Conservation (phyloP, 2,888 invertebrate species). For the Acanthococcus lagerstroemiae region DNA sequence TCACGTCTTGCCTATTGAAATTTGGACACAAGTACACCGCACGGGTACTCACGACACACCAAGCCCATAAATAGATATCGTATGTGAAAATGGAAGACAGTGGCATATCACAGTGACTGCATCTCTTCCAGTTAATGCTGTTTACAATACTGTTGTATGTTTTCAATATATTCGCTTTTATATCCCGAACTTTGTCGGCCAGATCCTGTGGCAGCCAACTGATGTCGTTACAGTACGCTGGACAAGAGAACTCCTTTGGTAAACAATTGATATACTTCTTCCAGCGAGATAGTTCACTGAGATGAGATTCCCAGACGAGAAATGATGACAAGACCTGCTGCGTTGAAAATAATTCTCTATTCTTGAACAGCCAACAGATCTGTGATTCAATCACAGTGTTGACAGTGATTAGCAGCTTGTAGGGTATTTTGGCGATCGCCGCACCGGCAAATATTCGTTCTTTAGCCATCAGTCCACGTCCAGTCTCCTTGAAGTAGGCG, state of each 20-base stretch:
- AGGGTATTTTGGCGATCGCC: conserved; percentile 37
- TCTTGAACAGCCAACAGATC: conserved; percentile 37
- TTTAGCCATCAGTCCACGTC: conserved; percentile 62
- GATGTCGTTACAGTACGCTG: conserved; percentile 52
- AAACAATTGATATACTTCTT: conserved; percentile 57
- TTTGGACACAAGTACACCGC: conserved; percentile 52
- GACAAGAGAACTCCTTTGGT: conserved; percentile 56
- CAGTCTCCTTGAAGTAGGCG: conserved; percentile 55
- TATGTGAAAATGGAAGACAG: conserved; percentile 47
- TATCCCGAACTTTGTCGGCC: conserved; percentile 49
- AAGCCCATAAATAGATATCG: conserved; percentile 59
- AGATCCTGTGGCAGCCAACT: conserved; percentile 42
- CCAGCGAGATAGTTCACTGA: conserved; percentile 49
- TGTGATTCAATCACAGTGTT: conserved; percentile 37
- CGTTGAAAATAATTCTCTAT: conserved; percentile 43
- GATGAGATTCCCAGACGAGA: conserved; percentile 56
- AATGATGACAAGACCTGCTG: conserved; percentile 66
- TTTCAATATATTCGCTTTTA: conserved; percentile 47
- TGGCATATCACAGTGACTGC: conserved; percentile 42
- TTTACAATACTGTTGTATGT: conserved; percentile 44
- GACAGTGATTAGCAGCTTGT: conserved; percentile 36
- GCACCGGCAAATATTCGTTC: conserved; percentile 49
- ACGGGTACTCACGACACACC: conserved; percentile 61
- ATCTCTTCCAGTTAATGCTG: conserved; percentile 42
- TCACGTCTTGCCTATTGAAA: conserved; percentile 34